Conservation (phyloP, 2,888 invertebrate genomes). For the Andrena praecox region DNA sequence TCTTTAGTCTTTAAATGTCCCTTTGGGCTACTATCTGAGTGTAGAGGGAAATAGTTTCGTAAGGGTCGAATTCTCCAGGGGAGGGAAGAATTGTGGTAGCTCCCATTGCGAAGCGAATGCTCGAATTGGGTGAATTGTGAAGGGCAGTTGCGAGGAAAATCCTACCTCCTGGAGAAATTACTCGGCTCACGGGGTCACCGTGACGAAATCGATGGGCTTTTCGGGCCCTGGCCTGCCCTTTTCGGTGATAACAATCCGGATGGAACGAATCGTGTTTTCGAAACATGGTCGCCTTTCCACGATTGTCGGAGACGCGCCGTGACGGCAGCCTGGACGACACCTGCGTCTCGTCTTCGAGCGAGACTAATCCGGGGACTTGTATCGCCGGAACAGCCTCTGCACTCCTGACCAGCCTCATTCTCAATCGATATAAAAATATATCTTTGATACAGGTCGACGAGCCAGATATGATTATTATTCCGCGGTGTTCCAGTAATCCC, state of each 20-base stretch:
- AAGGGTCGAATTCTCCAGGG: background rate
- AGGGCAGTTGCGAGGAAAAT: constrained; percentile 24
- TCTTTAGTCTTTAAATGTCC: background rate
- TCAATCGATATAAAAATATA: background rate
- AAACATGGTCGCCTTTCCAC: constrained; percentile 77
- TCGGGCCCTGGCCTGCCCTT: constrained; percentile 47
- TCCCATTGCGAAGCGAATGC: constrained; percentile 13
- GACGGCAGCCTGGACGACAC: constrained; percentile 68
- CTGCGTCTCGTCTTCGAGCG: constrained; percentile 55
- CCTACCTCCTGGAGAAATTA: constrained; percentile 27
- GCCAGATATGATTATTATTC: no score
- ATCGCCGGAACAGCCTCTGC: background rate
- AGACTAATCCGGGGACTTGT: constrained; percentile 48
- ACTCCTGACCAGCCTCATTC: background rate
- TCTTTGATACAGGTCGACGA: background rate
- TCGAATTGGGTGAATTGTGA: constrained; percentile 14
- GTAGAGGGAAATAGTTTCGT: background rate
- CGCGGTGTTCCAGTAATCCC: no score
- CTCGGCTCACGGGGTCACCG: constrained; percentile 46
- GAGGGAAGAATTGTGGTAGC: background rate
- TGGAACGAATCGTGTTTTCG: constrained; percentile 83
- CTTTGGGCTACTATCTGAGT: background rate
- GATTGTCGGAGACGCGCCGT: constrained; percentile 62
- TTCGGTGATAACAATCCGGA: constrained; percentile 77
- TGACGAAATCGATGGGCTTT: constrained; percentile 72